Conservation (phyloP, 2,888 invertebrate genomes). For the Gnatocerus cornutus region DNA sequence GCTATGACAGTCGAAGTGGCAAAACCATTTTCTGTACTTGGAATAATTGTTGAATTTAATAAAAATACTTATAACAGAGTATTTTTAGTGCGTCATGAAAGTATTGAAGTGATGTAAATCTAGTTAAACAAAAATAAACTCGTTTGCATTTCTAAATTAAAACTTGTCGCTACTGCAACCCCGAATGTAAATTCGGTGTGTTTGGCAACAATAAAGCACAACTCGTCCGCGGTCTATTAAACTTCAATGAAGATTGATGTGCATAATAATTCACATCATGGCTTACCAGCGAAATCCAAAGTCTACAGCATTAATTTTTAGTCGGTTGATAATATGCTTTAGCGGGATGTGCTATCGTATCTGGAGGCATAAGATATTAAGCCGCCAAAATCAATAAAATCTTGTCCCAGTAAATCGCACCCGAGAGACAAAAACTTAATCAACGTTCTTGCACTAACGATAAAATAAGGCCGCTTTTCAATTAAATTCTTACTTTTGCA, state of each 20-base stretch:
- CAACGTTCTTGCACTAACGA: conserved; percentile 49
- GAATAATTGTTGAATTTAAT: too few species aligned
- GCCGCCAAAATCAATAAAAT: conserved; percentile 60
- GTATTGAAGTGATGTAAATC: too few species aligned
- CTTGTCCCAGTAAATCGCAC: conserved; percentile 58
- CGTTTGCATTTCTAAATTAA: too few species aligned
- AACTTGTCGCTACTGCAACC: not conserved
- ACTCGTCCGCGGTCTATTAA: conserved; percentile 19
- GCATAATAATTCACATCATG: conserved; percentile 19
- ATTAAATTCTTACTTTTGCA: too few species aligned
- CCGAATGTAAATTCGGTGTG: conserved; percentile 2
- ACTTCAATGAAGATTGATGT: conserved; percentile 25
- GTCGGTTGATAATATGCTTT: conserved; percentile 20
- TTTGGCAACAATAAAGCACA: conserved; percentile 6
- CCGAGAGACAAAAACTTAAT: conserved; percentile 53
- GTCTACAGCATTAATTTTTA: conserved; percentile 44
- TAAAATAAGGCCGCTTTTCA: conserved; percentile 21
- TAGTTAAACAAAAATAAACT: too few species aligned
- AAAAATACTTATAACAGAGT: too few species aligned
- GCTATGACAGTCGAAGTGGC: too few species aligned
- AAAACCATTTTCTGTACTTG: too few species aligned
- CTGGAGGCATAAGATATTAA: conserved; percentile 55
- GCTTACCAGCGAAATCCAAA: conserved; percentile 40
- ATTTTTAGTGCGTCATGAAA: too few species aligned
- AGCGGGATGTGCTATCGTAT: conserved; percentile 50